Conservation (phyloP, 2,888 invertebrate species). For the Luffia ferchaultella region DNA sequence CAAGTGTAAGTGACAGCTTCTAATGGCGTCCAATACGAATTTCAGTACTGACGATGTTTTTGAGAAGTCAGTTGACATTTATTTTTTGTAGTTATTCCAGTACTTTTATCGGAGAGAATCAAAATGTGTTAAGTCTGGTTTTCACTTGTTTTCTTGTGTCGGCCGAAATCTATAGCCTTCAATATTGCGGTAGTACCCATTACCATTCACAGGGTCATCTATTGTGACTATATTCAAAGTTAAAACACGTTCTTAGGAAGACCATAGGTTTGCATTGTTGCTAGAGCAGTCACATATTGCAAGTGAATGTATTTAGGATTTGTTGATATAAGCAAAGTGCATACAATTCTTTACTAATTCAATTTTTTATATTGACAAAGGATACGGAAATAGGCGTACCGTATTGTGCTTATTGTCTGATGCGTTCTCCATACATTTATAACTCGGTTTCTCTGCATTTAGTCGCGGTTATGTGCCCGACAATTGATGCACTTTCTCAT, state of each 20-base stretch:
- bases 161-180: constrained; percentile 7
- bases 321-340: no score
- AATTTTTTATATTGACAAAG: no score
- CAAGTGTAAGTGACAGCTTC: constrained; percentile 2
- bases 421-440: no score
- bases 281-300: constrained; percentile 1
- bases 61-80: constrained; percentile 1
- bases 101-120: constrained; percentile 6
- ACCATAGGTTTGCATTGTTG: constrained; percentile 6
- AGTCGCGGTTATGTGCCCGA: no score
- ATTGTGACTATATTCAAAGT: constrained; percentile 8
- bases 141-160: constrained; percentile 5
- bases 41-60: neutral
- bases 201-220: neutral
- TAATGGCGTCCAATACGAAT: constrained; percentile 6
- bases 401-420: no score
- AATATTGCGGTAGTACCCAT: constrained; percentile 6
- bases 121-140: constrained; percentile 6
- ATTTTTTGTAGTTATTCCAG: constrained; percentile 5
- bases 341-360: no score
- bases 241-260: constrained; percentile 9
- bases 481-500: no score
- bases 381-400: no score
- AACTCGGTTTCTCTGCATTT: no score
- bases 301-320: no score